Evolutionary conservation across 2,888 invertebrate genomes (phyloP), one percentile per base, ranked within the genome.

Genomic region (Steinernema carpocapsae): DNA sequence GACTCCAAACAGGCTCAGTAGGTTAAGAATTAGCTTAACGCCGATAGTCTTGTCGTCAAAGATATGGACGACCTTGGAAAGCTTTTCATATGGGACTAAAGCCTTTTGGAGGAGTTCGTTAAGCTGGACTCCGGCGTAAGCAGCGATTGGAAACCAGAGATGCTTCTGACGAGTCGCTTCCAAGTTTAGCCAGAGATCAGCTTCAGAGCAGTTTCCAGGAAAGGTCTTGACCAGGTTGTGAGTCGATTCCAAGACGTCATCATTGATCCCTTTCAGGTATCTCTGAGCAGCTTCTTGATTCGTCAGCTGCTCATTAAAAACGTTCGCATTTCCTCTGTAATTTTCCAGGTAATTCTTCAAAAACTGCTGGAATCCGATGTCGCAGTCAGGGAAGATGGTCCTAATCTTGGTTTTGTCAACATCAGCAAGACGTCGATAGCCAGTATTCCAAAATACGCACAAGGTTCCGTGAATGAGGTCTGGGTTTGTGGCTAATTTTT

Each of bases 111-210:
- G 64, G 10, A 64, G 7, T 1, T 17, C 32, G 1, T 29, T 32
- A 7, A 29, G 7, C 32, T 64, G 6, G 26, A 26, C 3, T 12
- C 26, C 64, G 3, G 32, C 64, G 64, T 64, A 64, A 17, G 22
- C 4, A 1, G 64, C 37, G 12, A 64, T 17, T 14, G 64, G 64
- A 7, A 26, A 64, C 64, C 64, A 64, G 12, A 64, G 64, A 26
- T 64, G 64, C 32, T 32, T 4, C 29, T 12, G 14, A 3, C 64
- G 29, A 32, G 19, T 17, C 10, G 29, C 29, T 37, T 64, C 64
- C 32, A 64, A 29, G 24, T 3, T 32, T 29, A 37, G 14, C 64
- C 64, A 64, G 7, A 64, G 64, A 32, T 64, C 64, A 10, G 64
- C 64, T 32, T 64, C 64, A 1, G 64, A 17, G 1, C 32, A 32